Evolutionary conservation across 92 coral and sea anemone genomes (phyloP).

Genomic region (Blastomussa wellsi): DNA sequence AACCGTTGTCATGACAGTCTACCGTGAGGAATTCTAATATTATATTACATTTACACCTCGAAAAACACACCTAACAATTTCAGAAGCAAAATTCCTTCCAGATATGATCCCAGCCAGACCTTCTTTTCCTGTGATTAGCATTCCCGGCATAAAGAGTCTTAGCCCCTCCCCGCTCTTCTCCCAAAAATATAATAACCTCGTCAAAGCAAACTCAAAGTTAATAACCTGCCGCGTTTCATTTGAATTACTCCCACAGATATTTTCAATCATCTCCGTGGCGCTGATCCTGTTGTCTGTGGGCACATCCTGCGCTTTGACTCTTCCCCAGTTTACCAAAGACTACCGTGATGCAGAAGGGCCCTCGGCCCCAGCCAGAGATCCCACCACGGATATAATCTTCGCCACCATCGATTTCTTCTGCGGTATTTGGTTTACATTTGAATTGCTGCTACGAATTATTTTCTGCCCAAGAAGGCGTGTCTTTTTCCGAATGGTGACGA

Average conservation of each 20-base stretch:
- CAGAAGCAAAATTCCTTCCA: too few relatives aligned
- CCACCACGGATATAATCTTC: constrained; percentile 38
- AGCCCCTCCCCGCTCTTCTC: background rate
- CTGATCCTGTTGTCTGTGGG: constrained; percentile 91
- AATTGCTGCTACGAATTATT: constrained; percentile 63
- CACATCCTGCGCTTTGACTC: constrained; percentile 85
- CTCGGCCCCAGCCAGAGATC: constrained; percentile 11
- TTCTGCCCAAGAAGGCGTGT: constrained; percentile 79
- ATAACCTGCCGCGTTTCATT: background rate
- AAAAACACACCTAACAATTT: too few relatives aligned
- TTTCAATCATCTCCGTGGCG: constrained; percentile 79
- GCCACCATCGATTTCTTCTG: constrained; percentile 71
- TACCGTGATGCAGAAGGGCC: constrained; percentile 22
- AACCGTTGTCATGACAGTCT: background rate
- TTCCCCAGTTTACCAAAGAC: constrained; percentile 72
- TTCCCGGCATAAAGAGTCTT: background rate
- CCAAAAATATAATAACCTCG: too few relatives aligned
- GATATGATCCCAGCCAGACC: too few relatives aligned
- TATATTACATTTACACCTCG: too few relatives aligned
- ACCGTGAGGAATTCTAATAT: background rate
- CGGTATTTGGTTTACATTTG: constrained; percentile 89
- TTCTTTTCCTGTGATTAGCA: background rate
- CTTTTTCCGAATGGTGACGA: constrained; percentile 67
- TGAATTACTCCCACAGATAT: constrained; percentile 57
- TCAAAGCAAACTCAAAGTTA: background rate